Percentiles rank a stretch among this genome's conserved stretches.
Conservation (phyloP, 2,797 vertebrate species). For the Trichosurus vulpecula region DNA sequence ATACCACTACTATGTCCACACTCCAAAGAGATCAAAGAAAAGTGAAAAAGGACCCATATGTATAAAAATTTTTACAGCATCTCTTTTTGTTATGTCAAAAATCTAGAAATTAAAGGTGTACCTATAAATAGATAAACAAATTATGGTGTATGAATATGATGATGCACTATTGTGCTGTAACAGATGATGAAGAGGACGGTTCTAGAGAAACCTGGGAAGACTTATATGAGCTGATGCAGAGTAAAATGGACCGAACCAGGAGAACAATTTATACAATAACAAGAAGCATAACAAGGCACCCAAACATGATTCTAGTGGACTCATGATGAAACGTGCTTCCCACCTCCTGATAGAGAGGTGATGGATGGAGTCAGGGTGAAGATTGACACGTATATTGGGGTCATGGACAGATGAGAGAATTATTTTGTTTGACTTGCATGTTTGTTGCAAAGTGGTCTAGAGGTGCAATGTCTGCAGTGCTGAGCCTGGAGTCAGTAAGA, state of each 20-base stretch:
- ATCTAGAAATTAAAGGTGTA: neutral
- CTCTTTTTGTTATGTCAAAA: neutral
- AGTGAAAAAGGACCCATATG: neutral
- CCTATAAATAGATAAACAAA: neutral
- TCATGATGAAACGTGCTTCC: too few species aligned
- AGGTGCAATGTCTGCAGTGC: too few species aligned
- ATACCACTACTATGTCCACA: neutral
- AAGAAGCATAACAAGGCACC: neutral
- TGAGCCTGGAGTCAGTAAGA: too few species aligned
- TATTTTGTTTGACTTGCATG: too few species aligned
- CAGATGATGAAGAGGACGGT: neutral
- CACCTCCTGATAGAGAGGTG: too few species aligned
- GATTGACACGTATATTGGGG: too few species aligned
- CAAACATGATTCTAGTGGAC: too few species aligned
- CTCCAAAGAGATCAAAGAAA: neutral
- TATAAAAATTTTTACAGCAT: neutral
- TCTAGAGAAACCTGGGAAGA: neutral
- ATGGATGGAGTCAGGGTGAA: too few species aligned
- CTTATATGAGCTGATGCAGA: neutral
- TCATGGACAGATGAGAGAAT: too few species aligned
- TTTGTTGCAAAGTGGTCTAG: too few species aligned
- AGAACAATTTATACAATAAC: neutral
- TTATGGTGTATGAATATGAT: neutral
- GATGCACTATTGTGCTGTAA: neutral
- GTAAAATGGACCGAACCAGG: neutral